phyloP scores from a whole-genome alignment of 2,797 vertebrate genomes.

The Microctenopoma steveboyesi region DNA sequence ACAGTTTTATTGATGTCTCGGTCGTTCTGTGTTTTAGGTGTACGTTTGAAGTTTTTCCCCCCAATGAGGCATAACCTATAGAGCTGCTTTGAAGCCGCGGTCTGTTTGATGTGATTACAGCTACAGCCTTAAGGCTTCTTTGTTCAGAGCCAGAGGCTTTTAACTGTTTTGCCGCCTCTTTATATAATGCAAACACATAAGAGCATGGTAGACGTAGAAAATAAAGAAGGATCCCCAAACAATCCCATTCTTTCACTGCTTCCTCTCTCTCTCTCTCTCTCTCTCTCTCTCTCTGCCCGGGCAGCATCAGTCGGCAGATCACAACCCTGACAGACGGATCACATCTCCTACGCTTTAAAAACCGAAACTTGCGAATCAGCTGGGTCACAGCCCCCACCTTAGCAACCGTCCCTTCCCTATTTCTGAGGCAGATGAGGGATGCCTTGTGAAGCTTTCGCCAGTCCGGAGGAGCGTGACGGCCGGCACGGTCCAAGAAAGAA shows the following conservation, averaged over 20 bases:
- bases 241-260: slow-evolving; percentile 8
- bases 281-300: not conserved
- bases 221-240: not conserved
- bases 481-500: slow-evolving; percentile 3
- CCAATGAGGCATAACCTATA: slow-evolving; percentile 51
- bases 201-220: slow-evolving; percentile 6
- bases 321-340: slow-evolving; percentile 45
- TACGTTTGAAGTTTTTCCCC: slow-evolving; percentile 62
- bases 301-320: slow-evolving; percentile 17
- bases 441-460: slow-evolving; percentile 16
- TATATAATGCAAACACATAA: slow-evolving; percentile 24
- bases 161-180: slow-evolving; percentile 37
- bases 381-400: slow-evolving; percentile 42
- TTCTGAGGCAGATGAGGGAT: slow-evolving; percentile 26
- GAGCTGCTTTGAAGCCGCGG: slow-evolving; percentile 72
- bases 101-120: slow-evolving; percentile 74
- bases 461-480: slow-evolving; percentile 18
- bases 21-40: slow-evolving; percentile 42
- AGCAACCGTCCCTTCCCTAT: slow-evolving; percentile 38
- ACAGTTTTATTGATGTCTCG: slow-evolving; percentile 38
- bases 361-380: slow-evolving; percentile 38
- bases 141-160: slow-evolving; percentile 61
- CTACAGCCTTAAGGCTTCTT: slow-evolving; percentile 56
- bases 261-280: not conserved
- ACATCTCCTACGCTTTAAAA: slow-evolving; percentile 36